phyloP scores from a whole-genome alignment of 1,140 invertebrate genomes.

The Drosophila carrolli region DNA sequence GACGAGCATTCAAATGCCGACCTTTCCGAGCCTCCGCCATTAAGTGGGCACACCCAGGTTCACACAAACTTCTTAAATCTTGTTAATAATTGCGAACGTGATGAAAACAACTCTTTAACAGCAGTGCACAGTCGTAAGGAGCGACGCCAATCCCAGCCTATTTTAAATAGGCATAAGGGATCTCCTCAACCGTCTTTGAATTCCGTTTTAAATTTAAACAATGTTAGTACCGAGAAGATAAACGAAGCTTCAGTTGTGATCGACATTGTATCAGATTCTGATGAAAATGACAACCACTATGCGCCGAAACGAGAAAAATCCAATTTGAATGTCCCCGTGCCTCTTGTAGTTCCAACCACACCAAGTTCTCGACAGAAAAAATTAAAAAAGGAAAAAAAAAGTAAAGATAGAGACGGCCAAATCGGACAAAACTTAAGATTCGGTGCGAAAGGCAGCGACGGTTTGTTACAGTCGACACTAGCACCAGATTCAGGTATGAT shows the following conservation, averaged over 20 bases:
- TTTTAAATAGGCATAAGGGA: not conserved
- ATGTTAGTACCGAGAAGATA: conserved; percentile 66
- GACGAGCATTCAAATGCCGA: conserved; percentile 38
- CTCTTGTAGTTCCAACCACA: conserved; percentile 14
- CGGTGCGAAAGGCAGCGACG: conserved; percentile 19
- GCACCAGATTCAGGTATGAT: conserved; percentile 53
- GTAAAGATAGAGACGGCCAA: conserved; percentile 36
- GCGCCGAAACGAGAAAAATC: conserved; percentile 1
- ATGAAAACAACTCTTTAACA: conserved; percentile 30
- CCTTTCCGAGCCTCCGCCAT: conserved; percentile 16
- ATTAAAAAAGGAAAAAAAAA: conserved; percentile 69
- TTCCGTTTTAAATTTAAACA: conserved; percentile 50
- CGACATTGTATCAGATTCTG: conserved; percentile 76
- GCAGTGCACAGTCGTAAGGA: conserved; percentile 4
- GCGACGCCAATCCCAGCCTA: not conserved
- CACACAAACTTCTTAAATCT: conserved; percentile 61
- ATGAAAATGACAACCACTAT: conserved; percentile 57
- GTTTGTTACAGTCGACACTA: conserved; percentile 3
- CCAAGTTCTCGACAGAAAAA: conserved; percentile 48
- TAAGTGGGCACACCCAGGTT: conserved; percentile 3
- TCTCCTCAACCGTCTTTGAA: conserved; percentile 33
- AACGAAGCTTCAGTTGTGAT: conserved; percentile 64
- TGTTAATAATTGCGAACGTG: conserved; percentile 36
- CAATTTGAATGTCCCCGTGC: conserved; percentile 2
- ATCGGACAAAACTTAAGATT: conserved; percentile 21